Evolutionary conservation across 2,888 invertebrate species (phyloP).

Genomic region (Meteorus cinctellus): DNA sequence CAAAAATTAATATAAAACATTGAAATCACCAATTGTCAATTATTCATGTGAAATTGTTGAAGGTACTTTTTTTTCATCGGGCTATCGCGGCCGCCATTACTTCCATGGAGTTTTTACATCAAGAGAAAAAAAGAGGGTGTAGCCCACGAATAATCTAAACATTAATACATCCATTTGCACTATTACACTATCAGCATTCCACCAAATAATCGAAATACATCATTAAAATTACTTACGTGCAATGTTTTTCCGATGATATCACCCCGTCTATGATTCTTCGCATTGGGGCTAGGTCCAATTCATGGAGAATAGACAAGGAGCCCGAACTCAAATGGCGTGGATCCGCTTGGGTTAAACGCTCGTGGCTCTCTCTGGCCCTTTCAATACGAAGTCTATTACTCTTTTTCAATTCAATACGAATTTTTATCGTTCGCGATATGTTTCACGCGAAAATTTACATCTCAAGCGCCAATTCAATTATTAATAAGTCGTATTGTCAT

Average conservation of each 20-base stretch:
- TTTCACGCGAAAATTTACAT: conserved; percentile 38
- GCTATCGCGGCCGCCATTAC: conserved; percentile 59
- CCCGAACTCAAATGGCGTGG: conserved; percentile 39
- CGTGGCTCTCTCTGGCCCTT: conserved; percentile 33
- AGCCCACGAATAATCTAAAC: conserved; percentile 50
- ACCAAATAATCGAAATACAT: conserved; percentile 31
- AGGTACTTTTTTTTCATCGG: conserved; percentile 51
- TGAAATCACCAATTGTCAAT: conserved; percentile 33
- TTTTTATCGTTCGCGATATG: conserved; percentile 31
- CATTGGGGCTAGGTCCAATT: conserved; percentile 61
- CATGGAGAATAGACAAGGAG: conserved; percentile 43
- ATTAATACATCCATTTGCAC: neutral
- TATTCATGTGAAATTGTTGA: conserved; percentile 30
- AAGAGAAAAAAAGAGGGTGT: conserved; percentile 57
- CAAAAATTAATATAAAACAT: neutral
- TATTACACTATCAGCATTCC: conserved; percentile 1
- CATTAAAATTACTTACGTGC: conserved; percentile 62
- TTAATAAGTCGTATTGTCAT: conserved; percentile 76
- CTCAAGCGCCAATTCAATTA: conserved; percentile 50
- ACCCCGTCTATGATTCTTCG: conserved; percentile 59
- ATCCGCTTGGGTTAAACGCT: conserved; percentile 36
- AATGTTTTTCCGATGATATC: conserved; percentile 60
- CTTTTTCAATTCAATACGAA: neutral
- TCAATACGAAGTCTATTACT: conserved; percentile 16
- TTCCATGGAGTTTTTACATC: conserved; percentile 48